Evolutionary conservation across 1,140 invertebrate species (phyloP).

Genomic region (Microplitis mediator): DNA sequence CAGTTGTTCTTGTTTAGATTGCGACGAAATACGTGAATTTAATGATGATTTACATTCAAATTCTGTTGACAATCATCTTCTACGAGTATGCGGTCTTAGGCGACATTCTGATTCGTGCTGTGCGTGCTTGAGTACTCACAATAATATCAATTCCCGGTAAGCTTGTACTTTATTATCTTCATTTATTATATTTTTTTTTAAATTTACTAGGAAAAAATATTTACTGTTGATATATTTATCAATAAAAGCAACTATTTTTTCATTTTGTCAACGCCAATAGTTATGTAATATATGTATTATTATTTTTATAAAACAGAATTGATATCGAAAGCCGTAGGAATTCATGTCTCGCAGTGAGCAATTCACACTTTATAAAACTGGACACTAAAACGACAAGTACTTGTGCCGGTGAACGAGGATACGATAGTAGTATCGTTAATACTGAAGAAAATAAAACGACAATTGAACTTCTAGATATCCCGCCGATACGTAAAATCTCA

Average conservation of each 20-base stretch:
- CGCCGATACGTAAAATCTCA: conserved; percentile 67
- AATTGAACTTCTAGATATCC: conserved; percentile 64
- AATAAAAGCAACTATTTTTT: not conserved
- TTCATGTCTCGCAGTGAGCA: conserved; percentile 48
- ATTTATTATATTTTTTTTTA: not conserved
- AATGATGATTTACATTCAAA: conserved; percentile 30
- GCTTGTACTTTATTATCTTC: not conserved
- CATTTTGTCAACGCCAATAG: not conserved
- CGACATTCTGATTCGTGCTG: conserved; percentile 55
- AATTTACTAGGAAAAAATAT: not conserved
- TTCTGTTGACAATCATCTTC: conserved; percentile 34
- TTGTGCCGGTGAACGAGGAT: not conserved
- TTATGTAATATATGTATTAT: too few relatives aligned
- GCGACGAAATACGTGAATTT: conserved; percentile 50
- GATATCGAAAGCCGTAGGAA: conserved; percentile 40
- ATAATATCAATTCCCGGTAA: conserved; percentile 27
- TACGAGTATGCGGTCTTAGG: conserved; percentile 47
- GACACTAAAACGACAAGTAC: not conserved
- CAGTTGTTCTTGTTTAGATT: conserved; percentile 55
- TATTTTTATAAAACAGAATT: not conserved
- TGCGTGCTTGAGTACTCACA: conserved; percentile 34
- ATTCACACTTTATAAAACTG: conserved; percentile 31
- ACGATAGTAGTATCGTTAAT: not conserved
- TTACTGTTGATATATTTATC: not conserved
- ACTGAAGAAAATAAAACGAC: conserved; percentile 39